Evolutionary conservation across 2,113 vertebrate species (phyloP).

Genomic region (Muscicapa adusta): DNA sequence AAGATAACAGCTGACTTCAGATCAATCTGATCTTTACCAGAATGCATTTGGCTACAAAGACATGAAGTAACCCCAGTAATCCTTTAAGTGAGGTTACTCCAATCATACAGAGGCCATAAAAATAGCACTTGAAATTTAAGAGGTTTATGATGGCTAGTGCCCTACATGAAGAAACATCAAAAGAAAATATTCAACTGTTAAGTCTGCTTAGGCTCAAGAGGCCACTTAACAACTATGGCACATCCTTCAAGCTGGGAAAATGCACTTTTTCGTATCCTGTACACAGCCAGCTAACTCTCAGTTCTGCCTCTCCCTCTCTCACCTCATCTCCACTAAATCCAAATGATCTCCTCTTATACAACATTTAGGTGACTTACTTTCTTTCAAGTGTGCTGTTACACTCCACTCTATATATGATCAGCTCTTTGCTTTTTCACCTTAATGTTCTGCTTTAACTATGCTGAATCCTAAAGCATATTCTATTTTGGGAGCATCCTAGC

Average conservation of each 20-base stretch:
- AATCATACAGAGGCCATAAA: conserved; percentile 33
- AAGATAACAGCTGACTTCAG: conserved; percentile 47
- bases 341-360: neutral
- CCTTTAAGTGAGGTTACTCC: conserved; percentile 50
- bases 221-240: neutral
- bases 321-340: neutral
- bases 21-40: conserved; percentile 48
- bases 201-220: neutral
- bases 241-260: neutral
- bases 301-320: neutral
- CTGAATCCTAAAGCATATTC: neutral
- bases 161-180: neutral
- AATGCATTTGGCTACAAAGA: conserved; percentile 51
- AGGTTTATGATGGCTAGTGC: neutral
- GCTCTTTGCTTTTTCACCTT: neutral
- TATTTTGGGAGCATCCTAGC: neutral
- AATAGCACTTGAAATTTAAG: conserved; percentile 44
- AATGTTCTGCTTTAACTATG: conserved; percentile 1
- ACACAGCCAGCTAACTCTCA: neutral
- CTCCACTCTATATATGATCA: neutral
- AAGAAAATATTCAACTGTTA: neutral
- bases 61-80: conserved; percentile 56
- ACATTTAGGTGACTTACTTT: neutral
- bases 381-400: neutral
- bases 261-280: neutral